A percentile compares a stretch with the other conserved stretches of the same genome.
These are phyloP conservation scores for Hydrocynus forskahlii DNA, from an alignment of 2,797 vertebrate species.

Conservation along the genomic window DNA sequence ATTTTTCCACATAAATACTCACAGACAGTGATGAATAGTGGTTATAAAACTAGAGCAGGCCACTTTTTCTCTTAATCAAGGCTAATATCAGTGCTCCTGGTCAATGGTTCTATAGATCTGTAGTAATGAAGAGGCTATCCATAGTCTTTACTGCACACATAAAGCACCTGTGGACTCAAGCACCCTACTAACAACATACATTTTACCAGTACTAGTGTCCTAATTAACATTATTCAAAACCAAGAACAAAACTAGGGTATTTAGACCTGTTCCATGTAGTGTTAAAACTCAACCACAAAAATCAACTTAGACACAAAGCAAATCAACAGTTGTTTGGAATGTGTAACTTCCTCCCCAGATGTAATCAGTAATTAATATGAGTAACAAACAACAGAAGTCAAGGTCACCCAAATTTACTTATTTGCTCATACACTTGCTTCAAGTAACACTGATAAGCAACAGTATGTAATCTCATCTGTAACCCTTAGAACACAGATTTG, in stretches of 20 bases:
- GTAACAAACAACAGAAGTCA: no score
- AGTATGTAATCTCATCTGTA: no score
- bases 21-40: constrained; percentile 72
- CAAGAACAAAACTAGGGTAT: not conserved
- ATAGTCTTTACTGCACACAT: constrained; percentile 29
- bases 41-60: constrained; percentile 67
- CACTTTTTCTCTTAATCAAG: constrained; percentile 77
- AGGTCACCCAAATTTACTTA: no score
- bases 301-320: not conserved
- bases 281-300: not conserved
- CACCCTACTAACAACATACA: constrained; percentile 15
- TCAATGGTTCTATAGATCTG: constrained; percentile 29
- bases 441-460: no score
- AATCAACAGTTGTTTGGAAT: not conserved
- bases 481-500: no score
- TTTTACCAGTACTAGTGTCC: not conserved
- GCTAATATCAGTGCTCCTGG: constrained; percentile 69
- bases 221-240: not conserved
- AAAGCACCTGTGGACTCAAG: constrained; percentile 17
- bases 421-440: no score
- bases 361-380: no score
- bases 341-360: not conserved
- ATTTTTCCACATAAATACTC: constrained; percentile 25
- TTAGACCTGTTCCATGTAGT: not conserved
- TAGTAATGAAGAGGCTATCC: constrained; percentile 29